Evolutionary conservation across 2,113 vertebrate species (phyloP), one percentile per base, ranked within the genome.

Genomic region (Dromaius novaehollandiae): DNA sequence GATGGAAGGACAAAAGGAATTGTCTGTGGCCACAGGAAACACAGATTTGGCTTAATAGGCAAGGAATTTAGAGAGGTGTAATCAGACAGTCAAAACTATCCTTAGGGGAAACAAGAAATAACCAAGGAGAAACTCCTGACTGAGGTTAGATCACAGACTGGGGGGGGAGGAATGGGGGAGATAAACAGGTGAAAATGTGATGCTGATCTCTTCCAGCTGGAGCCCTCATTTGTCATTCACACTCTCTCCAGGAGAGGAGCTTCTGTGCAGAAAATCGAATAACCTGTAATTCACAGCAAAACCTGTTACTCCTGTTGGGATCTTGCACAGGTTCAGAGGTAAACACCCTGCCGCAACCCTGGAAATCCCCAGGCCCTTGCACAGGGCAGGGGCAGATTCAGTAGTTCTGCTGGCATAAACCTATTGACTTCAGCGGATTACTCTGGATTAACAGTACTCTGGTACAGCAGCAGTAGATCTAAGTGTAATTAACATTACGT

Each of bases 401-500:
- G n/a, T 26, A 89, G 55, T 70, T 84, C 38, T 55, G 46, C 80
- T 93, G 90, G 88, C 56, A 68, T 44, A 61, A 60, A 56, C 25
- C 64, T 86, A 2, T 51, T 56, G 64, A 42, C 19, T 88, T 64
- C 64, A 78, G 75, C 76, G 61, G 82, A 83, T 93, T 75, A 64
- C 78, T 88, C 28, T 0, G 1, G 19, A 11, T 91, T 95, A 93
- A 90, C 22, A 64, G 64, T 55, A 25, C 40, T 86, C 82, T 40
- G 79, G 91, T 68, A 83, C 30, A 78, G 68, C 95, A 86, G 75
- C 55, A 3, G 4, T 80, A 86, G 78, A 50, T 85, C 79, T 82
- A 22, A 71, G 76, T 32, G 56, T 75, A 93, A 95, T 97, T 95
- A 95, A 75, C 85, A 86, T 97, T 81, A 90, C 94, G 55, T 95